Evolutionary conservation across 2,888 invertebrate genomes (phyloP).

Genomic region (Ischnus inquisitorius): DNA sequence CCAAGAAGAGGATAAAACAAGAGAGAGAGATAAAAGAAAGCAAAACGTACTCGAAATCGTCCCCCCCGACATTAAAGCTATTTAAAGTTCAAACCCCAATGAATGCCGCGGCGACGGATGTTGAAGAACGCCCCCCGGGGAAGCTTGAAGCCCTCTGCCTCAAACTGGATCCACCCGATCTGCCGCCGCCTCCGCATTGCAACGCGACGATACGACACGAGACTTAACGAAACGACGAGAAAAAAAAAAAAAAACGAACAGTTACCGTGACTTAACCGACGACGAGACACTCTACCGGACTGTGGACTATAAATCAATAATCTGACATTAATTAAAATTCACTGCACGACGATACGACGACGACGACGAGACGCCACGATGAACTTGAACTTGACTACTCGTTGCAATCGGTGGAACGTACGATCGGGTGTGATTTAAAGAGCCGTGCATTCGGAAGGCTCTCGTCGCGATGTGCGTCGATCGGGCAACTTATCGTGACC

Average conservation of each 20-base stretch:
- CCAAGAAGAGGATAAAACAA: constrained; percentile 44
- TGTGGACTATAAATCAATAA: constrained; percentile 36
- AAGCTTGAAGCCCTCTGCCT: constrained; percentile 53
- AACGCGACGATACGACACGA: constrained; percentile 31
- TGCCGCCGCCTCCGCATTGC: constrained; percentile 10
- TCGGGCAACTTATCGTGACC: constrained; percentile 41
- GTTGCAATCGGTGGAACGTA: constrained; percentile 36
- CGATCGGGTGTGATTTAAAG: constrained; percentile 58
- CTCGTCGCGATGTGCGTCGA: constrained; percentile 36
- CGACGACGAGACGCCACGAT: constrained; percentile 40
- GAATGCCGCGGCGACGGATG: constrained; percentile 58
- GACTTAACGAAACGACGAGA: constrained; percentile 28
- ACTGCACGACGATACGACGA: constrained; percentile 40
- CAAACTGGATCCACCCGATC: constrained; percentile 48
- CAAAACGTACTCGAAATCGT: constrained; percentile 61
- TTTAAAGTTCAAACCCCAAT: constrained; percentile 63
- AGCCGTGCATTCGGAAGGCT: constrained; percentile 49
- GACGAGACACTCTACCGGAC: constrained; percentile 51
- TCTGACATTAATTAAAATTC: not conserved
- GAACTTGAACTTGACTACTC: constrained; percentile 50
- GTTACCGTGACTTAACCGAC: constrained; percentile 50
- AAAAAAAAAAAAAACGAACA: constrained; percentile 28
- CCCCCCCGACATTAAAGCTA: constrained; percentile 56
- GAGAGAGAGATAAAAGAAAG: constrained; percentile 39
- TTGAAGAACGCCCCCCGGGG: constrained; percentile 47